Conservation (phyloP, 2,888 invertebrate species). For the Cylloceria caligata region DNA sequence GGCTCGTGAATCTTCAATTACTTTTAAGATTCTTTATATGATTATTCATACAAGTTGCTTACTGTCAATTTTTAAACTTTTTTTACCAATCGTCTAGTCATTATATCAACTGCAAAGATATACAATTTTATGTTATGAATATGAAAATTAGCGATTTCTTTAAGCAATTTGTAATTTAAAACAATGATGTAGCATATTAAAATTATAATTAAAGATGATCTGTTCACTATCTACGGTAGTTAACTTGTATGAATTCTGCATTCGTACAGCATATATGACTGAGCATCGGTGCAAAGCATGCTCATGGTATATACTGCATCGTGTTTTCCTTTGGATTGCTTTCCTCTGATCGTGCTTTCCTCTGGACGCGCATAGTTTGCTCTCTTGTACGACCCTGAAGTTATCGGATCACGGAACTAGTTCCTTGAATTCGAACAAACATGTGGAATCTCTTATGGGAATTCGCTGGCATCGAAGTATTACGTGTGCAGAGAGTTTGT, state of each 20-base stretch:
- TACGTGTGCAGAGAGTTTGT: background rate
- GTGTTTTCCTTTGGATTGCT: background rate
- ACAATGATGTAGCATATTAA: background rate
- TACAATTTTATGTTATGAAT: too few relatives aligned
- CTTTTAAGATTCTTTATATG: too few relatives aligned
- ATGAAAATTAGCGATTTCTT: too few relatives aligned
- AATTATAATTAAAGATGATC: background rate
- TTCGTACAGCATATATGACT: background rate
- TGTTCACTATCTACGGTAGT: too few relatives aligned
- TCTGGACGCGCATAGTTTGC: too few relatives aligned
- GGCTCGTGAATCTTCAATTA: too few relatives aligned
- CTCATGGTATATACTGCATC: background rate
- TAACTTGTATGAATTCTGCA: background rate
- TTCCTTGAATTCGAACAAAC: conserved; percentile 2
- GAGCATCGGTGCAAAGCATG: background rate
- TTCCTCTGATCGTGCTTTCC: too few relatives aligned
- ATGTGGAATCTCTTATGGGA: conserved; percentile 2
- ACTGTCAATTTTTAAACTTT: too few relatives aligned
- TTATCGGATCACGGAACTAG: conserved; percentile 6
- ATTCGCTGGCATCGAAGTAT: background rate
- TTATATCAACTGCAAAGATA: too few relatives aligned
- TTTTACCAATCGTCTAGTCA: too few relatives aligned
- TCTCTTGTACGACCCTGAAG: conserved; percentile 23
- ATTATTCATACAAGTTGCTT: too few relatives aligned
- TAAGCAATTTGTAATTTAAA: too few relatives aligned